Evolutionary conservation across 30 jellyfish, hydroid and myxozoan species (phyloP).

Genomic region (Aurelia sp.): DNA sequence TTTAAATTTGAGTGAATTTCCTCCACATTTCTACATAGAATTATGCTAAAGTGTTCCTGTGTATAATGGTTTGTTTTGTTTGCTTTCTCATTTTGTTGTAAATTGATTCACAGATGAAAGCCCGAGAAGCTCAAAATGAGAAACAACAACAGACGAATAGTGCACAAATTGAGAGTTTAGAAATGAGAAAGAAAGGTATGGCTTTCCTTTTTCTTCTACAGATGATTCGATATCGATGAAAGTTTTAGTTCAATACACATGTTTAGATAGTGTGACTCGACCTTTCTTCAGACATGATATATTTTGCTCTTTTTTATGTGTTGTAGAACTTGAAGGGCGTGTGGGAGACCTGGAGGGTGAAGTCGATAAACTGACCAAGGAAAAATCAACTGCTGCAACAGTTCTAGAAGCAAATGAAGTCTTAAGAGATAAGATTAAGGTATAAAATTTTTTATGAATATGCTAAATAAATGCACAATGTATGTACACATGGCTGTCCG

Average conservation of each 20-base stretch:
- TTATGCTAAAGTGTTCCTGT: too few relatives aligned
- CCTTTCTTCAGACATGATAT: neutral
- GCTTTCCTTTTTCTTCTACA: neutral
- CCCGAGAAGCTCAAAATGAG: slow-evolving; percentile 60
- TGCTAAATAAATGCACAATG: too few relatives aligned
- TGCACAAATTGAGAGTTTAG: slow-evolving; percentile 36
- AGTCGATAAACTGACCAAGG: slow-evolving; percentile 52
- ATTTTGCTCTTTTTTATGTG: neutral
- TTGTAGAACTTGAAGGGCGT: slow-evolving; percentile 27
- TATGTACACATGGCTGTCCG: too few relatives aligned
- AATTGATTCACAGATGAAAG: slow-evolving; percentile 60
- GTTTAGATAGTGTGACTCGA: neutral
- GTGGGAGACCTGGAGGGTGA: slow-evolving; percentile 34
- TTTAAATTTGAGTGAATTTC: too few relatives aligned
- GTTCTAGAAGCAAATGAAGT: slow-evolving; percentile 61
- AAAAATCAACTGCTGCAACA: slow-evolving; percentile 26
- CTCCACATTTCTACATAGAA: too few relatives aligned
- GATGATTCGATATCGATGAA: neutral
- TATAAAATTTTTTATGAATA: neutral
- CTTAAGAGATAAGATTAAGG: slow-evolving; percentile 58
- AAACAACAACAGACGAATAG: slow-evolving; percentile 11
- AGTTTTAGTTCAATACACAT: neutral
- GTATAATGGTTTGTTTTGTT: too few relatives aligned
- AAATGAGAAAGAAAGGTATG: slow-evolving; percentile 58
- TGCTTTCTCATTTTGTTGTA: neutral